These are phyloP conservation scores for Bradysia coprophila DNA, from an alignment of 1,140 invertebrate species.

Conservation along the genomic window DNA sequence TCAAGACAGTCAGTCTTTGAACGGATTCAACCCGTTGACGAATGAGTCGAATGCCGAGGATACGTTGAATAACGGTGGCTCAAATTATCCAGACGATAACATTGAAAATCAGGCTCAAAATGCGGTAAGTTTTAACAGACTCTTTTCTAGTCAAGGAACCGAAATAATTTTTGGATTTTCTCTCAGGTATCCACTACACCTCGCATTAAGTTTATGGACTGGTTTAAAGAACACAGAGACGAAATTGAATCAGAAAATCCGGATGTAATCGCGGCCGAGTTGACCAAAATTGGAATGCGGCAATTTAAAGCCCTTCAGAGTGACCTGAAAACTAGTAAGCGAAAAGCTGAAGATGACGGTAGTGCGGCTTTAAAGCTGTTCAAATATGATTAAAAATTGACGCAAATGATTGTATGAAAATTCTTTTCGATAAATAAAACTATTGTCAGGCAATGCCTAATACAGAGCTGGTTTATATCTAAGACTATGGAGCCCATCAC, in stretches of 20 bases:
- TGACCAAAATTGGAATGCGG: slow-evolving; percentile 30
- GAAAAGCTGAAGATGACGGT: background rate
- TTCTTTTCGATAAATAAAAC: too few species aligned
- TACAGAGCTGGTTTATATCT: too few species aligned
- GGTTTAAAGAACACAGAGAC: slow-evolving; percentile 33
- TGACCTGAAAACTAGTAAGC: background rate
- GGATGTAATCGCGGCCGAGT: slow-evolving; percentile 26
- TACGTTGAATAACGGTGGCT: background rate
- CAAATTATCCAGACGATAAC: too few species aligned
- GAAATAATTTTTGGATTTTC: slow-evolving; percentile 3
- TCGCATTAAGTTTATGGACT: slow-evolving; percentile 26
- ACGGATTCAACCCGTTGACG: slow-evolving; percentile 7
- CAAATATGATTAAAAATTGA: background rate
- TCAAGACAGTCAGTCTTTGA: background rate
- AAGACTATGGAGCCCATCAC: too few species aligned
- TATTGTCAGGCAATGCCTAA: too few species aligned
- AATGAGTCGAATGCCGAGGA: slow-evolving; percentile 6
- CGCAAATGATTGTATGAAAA: too few species aligned
- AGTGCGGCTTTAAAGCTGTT: too few species aligned
- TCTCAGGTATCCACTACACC: slow-evolving; percentile 6
- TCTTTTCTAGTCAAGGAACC: slow-evolving; percentile 7
- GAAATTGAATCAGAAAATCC: slow-evolving; percentile 32
- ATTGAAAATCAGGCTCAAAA: slow-evolving; percentile 13
- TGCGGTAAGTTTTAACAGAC: slow-evolving; percentile 10
- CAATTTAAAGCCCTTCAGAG: slow-evolving; percentile 26